Percentiles rank a stretch among this genome's conserved stretches.
phyloP scores from a whole-genome alignment of 2,888 invertebrate species.

The Plebejus argus region DNA sequence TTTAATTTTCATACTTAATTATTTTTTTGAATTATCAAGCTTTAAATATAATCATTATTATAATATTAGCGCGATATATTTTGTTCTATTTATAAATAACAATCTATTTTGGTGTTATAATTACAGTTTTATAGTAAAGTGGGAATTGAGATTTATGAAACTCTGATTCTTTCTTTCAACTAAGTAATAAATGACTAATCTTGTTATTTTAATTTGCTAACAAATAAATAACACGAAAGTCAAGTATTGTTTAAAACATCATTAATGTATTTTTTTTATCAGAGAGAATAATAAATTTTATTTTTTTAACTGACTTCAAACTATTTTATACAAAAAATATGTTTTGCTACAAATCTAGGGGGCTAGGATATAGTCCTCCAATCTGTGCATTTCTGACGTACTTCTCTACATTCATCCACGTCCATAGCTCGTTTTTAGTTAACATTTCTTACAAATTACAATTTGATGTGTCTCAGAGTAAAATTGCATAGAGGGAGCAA shows the following conservation, averaged over 20 bases:
- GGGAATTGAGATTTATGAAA: neutral
- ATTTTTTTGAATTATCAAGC: neutral
- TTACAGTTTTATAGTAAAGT: neutral
- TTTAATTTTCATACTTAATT: neutral
- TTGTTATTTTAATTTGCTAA: neutral
- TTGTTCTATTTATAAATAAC: slow-evolving; percentile 4
- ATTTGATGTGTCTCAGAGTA: neutral
- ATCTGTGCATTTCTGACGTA: neutral
- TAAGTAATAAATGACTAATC: neutral
- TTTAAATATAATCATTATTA: neutral
- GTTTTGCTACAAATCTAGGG: neutral
- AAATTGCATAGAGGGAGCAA: neutral
- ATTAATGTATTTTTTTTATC: neutral
- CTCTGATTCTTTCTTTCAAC: neutral
- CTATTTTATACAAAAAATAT: slow-evolving; percentile 6
- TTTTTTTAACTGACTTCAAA: neutral
- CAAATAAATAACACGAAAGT: neutral
- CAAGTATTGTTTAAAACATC: neutral
- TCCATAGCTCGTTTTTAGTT: neutral
- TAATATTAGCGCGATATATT: slow-evolving; percentile 5
- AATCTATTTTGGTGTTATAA: slow-evolving; percentile 12
- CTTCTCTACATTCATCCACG: neutral
- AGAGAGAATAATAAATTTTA: neutral
- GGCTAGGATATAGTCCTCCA: neutral
- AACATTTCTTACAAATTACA: neutral